A percentile compares a stretch with the other conserved stretches of the same genome.
phyloP scores from a whole-genome alignment of 2,797 vertebrate species.

The Sternotherus odoratus region DNA sequence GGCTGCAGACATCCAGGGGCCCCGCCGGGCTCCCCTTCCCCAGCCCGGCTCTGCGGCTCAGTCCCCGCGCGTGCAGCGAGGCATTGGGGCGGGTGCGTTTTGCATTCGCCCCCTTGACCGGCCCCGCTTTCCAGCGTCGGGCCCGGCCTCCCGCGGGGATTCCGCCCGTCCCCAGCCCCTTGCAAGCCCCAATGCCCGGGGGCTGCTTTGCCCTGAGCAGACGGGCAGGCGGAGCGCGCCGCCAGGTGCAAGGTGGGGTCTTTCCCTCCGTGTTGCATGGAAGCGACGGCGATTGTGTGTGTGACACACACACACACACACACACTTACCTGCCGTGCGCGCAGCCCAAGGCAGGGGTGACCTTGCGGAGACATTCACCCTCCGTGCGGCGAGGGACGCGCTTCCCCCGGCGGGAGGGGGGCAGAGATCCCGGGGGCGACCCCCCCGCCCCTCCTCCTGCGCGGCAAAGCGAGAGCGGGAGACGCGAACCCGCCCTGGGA shows the following conservation, averaged over 20 bases:
- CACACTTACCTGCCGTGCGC: no score
- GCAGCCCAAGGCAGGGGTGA: constrained; percentile 66
- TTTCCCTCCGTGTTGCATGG: background rate
- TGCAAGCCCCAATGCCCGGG: background rate
- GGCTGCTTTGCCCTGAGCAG: background rate
- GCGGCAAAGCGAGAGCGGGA: no score
- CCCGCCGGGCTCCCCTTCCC: background rate
- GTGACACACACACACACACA: no score
- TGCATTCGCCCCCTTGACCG: background rate
- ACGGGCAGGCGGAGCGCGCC: constrained; percentile 68
- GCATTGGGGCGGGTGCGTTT: background rate
- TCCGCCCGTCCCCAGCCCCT: background rate
- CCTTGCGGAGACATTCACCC: constrained; percentile 79
- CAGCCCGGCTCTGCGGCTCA: background rate
- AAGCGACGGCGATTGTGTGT: no score
- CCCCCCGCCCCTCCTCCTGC: no score
- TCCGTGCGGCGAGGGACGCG: constrained; percentile 45
- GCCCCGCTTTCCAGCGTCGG: background rate
- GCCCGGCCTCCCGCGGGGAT: background rate
- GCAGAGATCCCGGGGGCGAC: background rate
- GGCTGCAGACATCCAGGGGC: background rate
- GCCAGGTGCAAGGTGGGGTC: background rate
- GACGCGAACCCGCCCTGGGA: no score
- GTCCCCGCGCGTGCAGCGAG: background rate
- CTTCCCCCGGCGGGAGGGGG: background rate